Conservation (phyloP, 2,113 vertebrate genomes). For the Antechinus flavipes region DNA sequence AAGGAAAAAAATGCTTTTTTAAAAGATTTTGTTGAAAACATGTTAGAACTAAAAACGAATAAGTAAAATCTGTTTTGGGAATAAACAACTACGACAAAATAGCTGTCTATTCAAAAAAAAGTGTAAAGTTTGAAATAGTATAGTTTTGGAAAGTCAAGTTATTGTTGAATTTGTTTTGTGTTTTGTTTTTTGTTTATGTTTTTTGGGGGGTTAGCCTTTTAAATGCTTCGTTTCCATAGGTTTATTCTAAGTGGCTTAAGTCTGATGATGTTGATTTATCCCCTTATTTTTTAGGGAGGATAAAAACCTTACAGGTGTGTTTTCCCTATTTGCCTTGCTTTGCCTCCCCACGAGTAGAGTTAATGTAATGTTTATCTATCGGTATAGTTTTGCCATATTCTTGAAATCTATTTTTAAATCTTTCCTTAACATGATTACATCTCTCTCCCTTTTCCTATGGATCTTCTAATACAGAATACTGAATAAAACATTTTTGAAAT, state of each 20-base stretch:
- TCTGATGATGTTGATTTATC: slow-evolving; percentile 51
- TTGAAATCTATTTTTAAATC: slow-evolving; percentile 17
- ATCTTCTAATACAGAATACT: neutral
- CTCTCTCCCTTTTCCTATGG: neutral
- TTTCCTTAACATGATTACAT: slow-evolving; percentile 47
- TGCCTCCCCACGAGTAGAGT: slow-evolving; percentile 10
- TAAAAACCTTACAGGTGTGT: neutral
- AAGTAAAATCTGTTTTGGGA: slow-evolving; percentile 41
- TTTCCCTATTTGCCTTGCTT: neutral
- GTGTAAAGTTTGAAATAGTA: slow-evolving; percentile 22
- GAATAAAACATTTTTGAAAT: neutral
- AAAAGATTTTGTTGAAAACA: neutral
- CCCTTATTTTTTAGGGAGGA: slow-evolving; percentile 16
- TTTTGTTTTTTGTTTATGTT: slow-evolving; percentile 31
- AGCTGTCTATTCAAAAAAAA: slow-evolving; percentile 42
- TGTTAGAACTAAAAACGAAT: slow-evolving; percentile 52
- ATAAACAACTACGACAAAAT: neutral
- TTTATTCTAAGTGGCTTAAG: slow-evolving; percentile 35
- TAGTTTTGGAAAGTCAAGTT: slow-evolving; percentile 22
- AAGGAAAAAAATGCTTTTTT: neutral
- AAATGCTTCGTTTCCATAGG: slow-evolving; percentile 12
- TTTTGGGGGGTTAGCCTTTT: slow-evolving; percentile 10
- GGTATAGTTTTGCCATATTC: slow-evolving; percentile 9
- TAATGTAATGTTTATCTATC: slow-evolving; percentile 56
- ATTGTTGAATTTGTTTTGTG: neutral